Evolutionary conservation across 2,797 vertebrate species (phyloP), one percentile per base, ranked within the genome.

Genomic region (Lacerta bilineata): DNA sequence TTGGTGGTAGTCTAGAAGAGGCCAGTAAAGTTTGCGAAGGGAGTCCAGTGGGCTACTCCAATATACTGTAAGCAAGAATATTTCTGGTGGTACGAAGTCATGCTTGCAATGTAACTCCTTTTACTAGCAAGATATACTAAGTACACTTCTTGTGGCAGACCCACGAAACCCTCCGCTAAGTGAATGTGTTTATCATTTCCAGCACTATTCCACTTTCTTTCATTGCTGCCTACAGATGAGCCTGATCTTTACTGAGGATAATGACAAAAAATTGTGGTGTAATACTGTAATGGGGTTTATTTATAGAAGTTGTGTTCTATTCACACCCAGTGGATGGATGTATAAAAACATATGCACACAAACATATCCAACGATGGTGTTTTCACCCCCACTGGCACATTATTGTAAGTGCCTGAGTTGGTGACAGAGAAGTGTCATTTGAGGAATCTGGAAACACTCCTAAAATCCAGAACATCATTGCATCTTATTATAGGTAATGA

Each of bases 271-370:
- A 95, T 94, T 92, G 93, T 92, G 94, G 93, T 92, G 91, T 91
- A 95, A 95, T 93, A 91, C 92, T 92, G 90, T 91, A 95, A 95
- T 95, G 93, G 91, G 93, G 93, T 94, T 95, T 95, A 94, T 93
- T 95, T 96, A 95, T 95, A 95, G 92, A 90, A 90, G 92, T 91
- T 91, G 78, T 92, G 93, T 94, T 95, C 89, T 88, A 87, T 93
- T 94, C 94, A 82, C 88, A 86, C 90, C 92, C 90, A 94, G 86
- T 71, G 29, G 71, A 87, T 91, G 80, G 80, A 27, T 91, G 78
- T 72, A 86, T 88, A 89, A 85, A 86, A 87, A 93, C 91, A 77
- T 43, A 87, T 18, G 69, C 46, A 3, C 41, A 3, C 89, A 66
- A 86, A 82, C 64, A 83, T 87, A 68, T 82, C 71, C 80, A 61